A percentile compares a stretch with the other conserved stretches of the same genome.
Evolutionary conservation across 2,113 vertebrate species (phyloP).

Genomic region (Eurypyga helias): DNA sequence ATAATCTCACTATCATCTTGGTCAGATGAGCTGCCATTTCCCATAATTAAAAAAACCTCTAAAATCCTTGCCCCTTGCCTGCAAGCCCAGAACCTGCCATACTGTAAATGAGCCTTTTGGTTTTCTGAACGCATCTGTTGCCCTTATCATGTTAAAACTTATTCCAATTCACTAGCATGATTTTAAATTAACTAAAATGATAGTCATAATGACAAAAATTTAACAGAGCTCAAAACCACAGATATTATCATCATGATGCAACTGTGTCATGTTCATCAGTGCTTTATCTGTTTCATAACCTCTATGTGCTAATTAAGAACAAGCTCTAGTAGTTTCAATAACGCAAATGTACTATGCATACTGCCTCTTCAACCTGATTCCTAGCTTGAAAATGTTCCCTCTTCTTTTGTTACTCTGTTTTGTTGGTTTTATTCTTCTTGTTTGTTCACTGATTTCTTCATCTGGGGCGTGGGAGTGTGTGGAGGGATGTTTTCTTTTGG

Average conservation of each 20-base stretch:
- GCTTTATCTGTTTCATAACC: neutral
- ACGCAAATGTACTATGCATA: neutral
- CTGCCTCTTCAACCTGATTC: neutral
- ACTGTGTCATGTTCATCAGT: neutral
- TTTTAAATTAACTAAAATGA: conserved; percentile 19
- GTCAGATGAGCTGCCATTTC: neutral
- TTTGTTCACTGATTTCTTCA: neutral
- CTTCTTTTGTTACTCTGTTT: neutral
- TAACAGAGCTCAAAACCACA: neutral
- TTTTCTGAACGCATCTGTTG: conserved; percentile 33
- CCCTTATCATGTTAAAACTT: neutral
- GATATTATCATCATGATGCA: neutral
- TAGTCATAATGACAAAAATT: neutral
- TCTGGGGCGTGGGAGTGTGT: neutral
- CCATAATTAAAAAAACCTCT: neutral
- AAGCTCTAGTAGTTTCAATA: neutral
- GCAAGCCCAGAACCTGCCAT: neutral
- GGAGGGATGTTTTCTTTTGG: neutral
- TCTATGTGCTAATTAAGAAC: neutral
- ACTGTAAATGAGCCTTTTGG: neutral
- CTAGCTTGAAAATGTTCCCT: too few species aligned
- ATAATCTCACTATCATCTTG: neutral
- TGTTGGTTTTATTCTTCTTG: neutral
- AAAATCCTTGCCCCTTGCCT: neutral
- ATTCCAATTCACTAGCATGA: neutral